Evolutionary conservation across 2,797 vertebrate species (phyloP).

Genomic region (Buphagus erythrorhynchus): DNA sequence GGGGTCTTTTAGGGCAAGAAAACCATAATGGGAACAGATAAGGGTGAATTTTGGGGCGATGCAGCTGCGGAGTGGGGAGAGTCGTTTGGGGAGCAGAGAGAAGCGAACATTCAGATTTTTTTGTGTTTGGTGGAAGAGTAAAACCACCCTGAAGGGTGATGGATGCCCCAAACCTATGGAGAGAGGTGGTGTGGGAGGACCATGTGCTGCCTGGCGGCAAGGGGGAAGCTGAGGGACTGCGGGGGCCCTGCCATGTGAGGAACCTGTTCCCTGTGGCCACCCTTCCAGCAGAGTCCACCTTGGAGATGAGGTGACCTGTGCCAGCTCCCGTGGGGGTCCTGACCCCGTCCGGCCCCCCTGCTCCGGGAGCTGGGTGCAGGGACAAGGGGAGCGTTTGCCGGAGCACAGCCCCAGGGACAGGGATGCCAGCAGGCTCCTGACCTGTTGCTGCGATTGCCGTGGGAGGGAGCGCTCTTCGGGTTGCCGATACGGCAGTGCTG

Average conservation of each 20-base stretch:
- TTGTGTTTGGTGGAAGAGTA: background rate
- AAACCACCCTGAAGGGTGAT: background rate
- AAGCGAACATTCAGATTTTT: background rate
- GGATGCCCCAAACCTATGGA: background rate
- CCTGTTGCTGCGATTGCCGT: slow-evolving; percentile 32
- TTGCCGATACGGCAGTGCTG: background rate
- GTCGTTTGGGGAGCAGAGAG: background rate
- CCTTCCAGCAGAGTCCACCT: background rate
- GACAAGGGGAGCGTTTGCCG: background rate
- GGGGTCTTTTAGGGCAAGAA: background rate
- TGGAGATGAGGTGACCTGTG: background rate
- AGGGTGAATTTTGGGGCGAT: background rate
- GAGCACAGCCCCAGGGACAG: background rate
- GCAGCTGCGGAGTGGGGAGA: background rate
- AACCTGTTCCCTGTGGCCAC: fast-evolving
- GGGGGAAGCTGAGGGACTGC: background rate
- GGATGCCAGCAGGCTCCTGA: background rate
- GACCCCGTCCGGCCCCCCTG: background rate
- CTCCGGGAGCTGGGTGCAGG: background rate
- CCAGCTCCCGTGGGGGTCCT: background rate
- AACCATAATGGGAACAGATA: too few relatives aligned
- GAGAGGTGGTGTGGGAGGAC: background rate
- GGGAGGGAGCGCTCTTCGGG: background rate
- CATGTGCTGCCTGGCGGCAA: background rate
- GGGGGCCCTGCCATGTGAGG: background rate